These are phyloP conservation scores for Apoda limacodes DNA, from an alignment of 2,888 invertebrate genomes.

Conservation along the genomic window DNA sequence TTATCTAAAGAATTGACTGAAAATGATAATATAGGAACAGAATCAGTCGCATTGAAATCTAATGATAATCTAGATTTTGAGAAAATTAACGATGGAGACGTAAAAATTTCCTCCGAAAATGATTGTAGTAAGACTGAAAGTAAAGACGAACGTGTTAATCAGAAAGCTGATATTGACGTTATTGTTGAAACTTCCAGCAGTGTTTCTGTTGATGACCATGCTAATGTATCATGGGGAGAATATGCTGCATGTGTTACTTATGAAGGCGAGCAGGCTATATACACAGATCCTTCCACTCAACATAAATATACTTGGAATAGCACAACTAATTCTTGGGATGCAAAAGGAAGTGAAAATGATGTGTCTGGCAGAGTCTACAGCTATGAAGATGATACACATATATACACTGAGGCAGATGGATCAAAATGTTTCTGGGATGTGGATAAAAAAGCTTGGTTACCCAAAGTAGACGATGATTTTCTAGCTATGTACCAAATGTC, in stretches of 20 bases:
- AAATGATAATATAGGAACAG: neutral
- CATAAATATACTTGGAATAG: constrained; percentile 76
- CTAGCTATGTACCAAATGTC: constrained; percentile 96
- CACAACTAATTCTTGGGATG: constrained; percentile 60
- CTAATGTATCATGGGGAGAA: constrained; percentile 36
- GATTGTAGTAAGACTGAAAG: neutral
- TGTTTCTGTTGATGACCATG: constrained; percentile 6
- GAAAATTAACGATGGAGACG: neutral
- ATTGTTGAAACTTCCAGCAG: constrained; percentile 4
- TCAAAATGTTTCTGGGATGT: constrained; percentile 92
- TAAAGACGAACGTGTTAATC: neutral
- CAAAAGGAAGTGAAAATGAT: constrained; percentile 28
- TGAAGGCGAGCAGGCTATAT: constrained; percentile 77
- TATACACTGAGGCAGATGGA: constrained; percentile 89
- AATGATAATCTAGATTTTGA: constrained; percentile 3
- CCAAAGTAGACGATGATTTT: constrained; percentile 96
- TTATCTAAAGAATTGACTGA: constrained; percentile 43
- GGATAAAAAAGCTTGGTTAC: constrained; percentile 94
- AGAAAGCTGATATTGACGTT: neutral
- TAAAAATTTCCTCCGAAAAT: neutral
- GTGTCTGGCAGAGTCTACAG: constrained; percentile 65
- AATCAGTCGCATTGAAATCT: neutral
- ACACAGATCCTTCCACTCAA: constrained; percentile 78
- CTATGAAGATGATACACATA: constrained; percentile 81
- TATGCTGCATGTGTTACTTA: constrained; percentile 75